These are phyloP conservation scores for Drosophila athabasca DNA, from an alignment of 1,140 invertebrate species.

Conservation along the genomic window DNA sequence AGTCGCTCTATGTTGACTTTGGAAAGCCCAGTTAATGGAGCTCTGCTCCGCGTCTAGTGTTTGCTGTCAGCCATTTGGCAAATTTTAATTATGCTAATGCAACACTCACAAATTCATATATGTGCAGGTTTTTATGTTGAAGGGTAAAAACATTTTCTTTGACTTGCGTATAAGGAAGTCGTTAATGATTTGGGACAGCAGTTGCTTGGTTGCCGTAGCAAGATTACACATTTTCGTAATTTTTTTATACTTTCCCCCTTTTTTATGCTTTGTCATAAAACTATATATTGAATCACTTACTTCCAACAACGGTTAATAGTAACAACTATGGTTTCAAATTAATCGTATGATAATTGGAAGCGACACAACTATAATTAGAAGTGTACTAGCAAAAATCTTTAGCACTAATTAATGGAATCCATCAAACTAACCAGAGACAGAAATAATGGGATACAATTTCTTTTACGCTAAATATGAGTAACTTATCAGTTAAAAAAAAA, in stretches of 20 bases:
- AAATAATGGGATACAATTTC: too few relatives aligned
- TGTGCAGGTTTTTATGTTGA: conserved; percentile 45
- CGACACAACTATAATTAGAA: conserved; percentile 57
- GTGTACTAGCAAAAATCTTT: conserved; percentile 1
- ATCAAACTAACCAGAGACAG: too few relatives aligned
- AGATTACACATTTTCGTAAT: background rate
- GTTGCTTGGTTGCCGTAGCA: too few relatives aligned
- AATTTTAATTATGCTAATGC: conserved; percentile 83
- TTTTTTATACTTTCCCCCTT: background rate
- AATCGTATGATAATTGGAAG: conserved; percentile 53
- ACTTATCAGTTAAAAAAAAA: conserved; percentile 48
- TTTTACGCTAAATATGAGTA: conserved; percentile 12
- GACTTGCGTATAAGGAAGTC: conserved; percentile 25
- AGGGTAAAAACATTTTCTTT: conserved; percentile 40
- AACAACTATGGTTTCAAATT: conserved; percentile 15
- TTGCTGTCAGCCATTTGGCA: conserved; percentile 55
- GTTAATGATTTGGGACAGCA: background rate
- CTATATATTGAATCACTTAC: too few relatives aligned
- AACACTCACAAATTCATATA: conserved; percentile 24
- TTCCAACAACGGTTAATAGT: background rate
- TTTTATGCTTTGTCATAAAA: too few relatives aligned
- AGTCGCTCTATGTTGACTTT: conserved; percentile 66
- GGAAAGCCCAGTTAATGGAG: conserved; percentile 56
- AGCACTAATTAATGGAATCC: background rate
- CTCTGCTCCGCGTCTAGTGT: conserved; percentile 29